Base-by-base conservation (phyloP, 1,140 invertebrate genomes). In the Pseudomyrmex concolor region DNA sequence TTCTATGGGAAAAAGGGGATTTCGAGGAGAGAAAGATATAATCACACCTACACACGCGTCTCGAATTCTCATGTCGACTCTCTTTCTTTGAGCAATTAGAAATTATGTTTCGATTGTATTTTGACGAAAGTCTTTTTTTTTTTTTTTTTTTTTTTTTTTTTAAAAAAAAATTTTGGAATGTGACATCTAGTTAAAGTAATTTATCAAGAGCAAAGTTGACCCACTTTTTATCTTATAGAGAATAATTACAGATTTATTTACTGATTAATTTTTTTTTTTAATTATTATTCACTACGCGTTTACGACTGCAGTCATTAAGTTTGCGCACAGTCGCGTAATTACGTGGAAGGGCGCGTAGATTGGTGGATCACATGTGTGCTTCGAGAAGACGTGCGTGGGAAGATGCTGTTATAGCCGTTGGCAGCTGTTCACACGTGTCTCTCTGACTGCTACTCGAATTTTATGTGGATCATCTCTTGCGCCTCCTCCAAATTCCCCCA, bases 381-480 rank as follows among this genome's bases (percentile, higher is more conserved):
- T 60, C 57, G 60, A 83, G 63, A 82, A 90, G 87, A 89, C 84
- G 90, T n/a, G n/a, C 91, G 91, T 92, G 91, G 91, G 91, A 92
- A 92, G 91, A 85, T 70, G 66, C 72, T 87, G 73, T 74, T 85
- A 85, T 70, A 77, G 83, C 80, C 74, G 87, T 89, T 84, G 84
- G 43, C 90, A 92, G 87, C 89, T 91, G 90, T 91, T 91, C 89
- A 91, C 91, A 92, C 89, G 84, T 92, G 91, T 91, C 85, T 70
- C 85, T 70, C 57, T 60, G 71, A 34, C 19, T 73, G 54, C 57
- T 64, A 13, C 63, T 68, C 43, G 57, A 84, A 86, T 84, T 86
- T 81, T 73, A 81, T 76, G 19, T 59, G 64, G 64, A 82, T 72
- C 57, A 48, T 59, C 50, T 59, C 48, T 45, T 45, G 19, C 17